Percentiles rank a stretch among this genome's conserved stretches.
Conservation (phyloP, 1,140 invertebrate genomes). For the Oreohelix idahoensis region DNA sequence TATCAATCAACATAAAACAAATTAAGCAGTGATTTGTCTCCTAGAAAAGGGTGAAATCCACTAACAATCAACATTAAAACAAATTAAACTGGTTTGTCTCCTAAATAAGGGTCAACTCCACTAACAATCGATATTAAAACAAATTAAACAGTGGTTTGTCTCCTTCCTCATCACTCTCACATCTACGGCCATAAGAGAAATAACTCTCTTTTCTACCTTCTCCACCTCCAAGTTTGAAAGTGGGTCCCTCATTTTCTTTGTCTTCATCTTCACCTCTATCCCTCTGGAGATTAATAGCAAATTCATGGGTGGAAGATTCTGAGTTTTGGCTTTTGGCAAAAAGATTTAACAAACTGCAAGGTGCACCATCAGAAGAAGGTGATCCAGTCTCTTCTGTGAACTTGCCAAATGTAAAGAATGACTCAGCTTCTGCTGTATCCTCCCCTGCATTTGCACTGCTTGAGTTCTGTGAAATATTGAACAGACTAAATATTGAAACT, state of each 20-base stretch:
- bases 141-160: slow-evolving; percentile 5
- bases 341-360: background rate
- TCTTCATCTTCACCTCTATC: background rate
- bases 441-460: background rate
- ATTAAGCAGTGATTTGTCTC: too few species aligned
- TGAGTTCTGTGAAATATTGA: background rate
- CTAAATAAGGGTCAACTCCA: too few species aligned
- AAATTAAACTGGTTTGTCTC: too few species aligned
- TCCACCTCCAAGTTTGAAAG: background rate
- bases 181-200: background rate
- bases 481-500: background rate
- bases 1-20: too few species aligned
- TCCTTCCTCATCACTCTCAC: background rate
- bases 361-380: background rate
- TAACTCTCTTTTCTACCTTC: background rate
- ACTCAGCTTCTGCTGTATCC: background rate
- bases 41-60: too few species aligned
- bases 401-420: slow-evolving; percentile 9
- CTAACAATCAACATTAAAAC: too few species aligned
- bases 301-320: background rate
- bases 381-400: background rate
- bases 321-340: slow-evolving; percentile 4
- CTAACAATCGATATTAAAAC: too few species aligned
- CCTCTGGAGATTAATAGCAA: background rate
- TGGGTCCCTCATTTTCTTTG: background rate